phyloP scores from a whole-genome alignment of 2,113 vertebrate genomes.

The Halcyon malimbica region DNA sequence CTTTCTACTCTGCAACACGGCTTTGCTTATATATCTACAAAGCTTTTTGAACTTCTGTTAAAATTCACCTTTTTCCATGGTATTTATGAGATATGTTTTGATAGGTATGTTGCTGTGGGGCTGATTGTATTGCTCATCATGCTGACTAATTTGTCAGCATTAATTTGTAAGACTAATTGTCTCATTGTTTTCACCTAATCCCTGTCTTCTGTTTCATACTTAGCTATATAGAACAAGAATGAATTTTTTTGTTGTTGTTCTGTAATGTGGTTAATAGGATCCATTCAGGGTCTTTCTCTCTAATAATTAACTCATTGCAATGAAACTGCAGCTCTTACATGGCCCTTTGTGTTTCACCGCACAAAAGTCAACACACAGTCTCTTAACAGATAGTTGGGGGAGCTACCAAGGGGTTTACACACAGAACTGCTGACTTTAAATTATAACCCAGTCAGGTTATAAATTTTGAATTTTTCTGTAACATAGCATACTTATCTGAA shows the following conservation, averaged over 20 bases:
- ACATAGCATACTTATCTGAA: not conserved
- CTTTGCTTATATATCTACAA: not conserved
- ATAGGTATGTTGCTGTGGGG: not conserved
- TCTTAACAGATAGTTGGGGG: fast-evolving
- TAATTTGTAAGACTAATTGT: not conserved
- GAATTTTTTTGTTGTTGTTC: not conserved
- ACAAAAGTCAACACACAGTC: not conserved
- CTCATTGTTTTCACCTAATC: not conserved
- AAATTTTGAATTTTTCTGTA: not conserved
- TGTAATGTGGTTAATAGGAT: not conserved
- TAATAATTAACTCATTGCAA: not conserved
- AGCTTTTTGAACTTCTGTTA: not conserved
- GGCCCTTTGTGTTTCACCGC: not conserved
- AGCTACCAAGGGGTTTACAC: not conserved
- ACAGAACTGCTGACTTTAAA: not conserved
- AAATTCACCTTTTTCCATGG: not conserved
- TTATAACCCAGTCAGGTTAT: not conserved
- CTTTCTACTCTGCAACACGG: not conserved
- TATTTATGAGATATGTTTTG: not conserved
- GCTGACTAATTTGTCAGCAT: not conserved
- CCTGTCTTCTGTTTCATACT: not conserved
- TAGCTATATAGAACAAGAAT: not conserved
- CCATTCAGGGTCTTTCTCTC: not conserved
- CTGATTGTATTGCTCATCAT: not conserved
- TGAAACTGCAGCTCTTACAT: not conserved